A percentile compares a stretch with the other conserved stretches of the same genome.
These are phyloP conservation scores for Rousettus leschenaultii DNA, from an alignment of 2,113 vertebrate genomes.

Conservation along the genomic window DNA sequence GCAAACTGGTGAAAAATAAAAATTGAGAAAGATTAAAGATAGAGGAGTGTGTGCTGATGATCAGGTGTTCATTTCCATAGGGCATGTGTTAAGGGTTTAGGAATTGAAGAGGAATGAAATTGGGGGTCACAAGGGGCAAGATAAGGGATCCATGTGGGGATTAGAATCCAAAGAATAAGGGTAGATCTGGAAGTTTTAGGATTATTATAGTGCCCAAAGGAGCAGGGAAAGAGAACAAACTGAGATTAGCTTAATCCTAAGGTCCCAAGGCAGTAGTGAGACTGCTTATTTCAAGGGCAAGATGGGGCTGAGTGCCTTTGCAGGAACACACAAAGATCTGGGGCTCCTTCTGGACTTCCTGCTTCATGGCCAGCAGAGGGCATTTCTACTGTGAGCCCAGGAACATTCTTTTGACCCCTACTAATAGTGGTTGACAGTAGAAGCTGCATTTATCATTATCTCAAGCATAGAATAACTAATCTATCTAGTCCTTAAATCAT, in stretches of 20 bases:
- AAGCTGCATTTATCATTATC: background rate
- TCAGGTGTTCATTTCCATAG: background rate
- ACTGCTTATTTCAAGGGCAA: background rate
- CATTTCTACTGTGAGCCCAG: background rate
- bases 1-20: background rate
- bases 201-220: background rate
- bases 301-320: background rate
- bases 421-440: background rate
- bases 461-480: background rate
- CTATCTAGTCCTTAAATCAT: background rate
- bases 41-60: background rate
- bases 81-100: background rate
- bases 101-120: background rate
- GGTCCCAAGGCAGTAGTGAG: rapidly evolving
- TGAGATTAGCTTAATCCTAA: too few relatives aligned
- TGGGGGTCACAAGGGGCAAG: background rate
- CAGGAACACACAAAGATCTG: background rate
- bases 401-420: background rate
- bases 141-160: background rate
- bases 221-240: too few relatives aligned
- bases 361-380: background rate
- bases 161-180: background rate
- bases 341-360: background rate
- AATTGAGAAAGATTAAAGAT: background rate
- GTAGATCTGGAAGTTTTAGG: too few relatives aligned